Evolutionary conservation across 2,113 vertebrate species (phyloP), one percentile per base, ranked within the genome.

Genomic region (Heliornis fulica): DNA sequence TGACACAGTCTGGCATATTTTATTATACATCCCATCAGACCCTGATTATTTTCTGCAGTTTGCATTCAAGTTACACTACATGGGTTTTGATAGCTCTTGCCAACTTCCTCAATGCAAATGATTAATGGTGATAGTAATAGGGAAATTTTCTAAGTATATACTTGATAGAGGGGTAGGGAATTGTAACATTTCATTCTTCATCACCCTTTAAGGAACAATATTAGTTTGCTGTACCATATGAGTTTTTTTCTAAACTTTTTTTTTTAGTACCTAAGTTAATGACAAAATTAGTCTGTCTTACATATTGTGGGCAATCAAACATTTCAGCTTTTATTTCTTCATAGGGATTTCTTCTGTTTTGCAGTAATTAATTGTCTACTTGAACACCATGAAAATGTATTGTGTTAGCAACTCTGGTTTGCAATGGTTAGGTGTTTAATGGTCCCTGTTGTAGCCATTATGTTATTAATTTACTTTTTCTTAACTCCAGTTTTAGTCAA

Each of bases 1-100:
- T 97, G 97, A 97, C 96, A 97, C 91, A 94, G 87, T 90, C 87
- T 97, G 97, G 96, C 90, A 95, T 98, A 96, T 96, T 98, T 98
- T 94, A 97, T 97, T 95, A 97, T 80, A 94, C 70, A 95, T 97
- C 92, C 95, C 93, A 23, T 93, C 89, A 97, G 96, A 96, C 66
- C 50, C 54, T 96, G 97, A 98, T 97, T 97, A 97, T 96, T 97
- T 96, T 96, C 83, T 96, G 95, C 96, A 96, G 91, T 82, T 98
- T 95, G 90, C 94, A 96, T 98, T 97, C 93, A 87, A 93, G 95
- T 97, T 94, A 87, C 72, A 94, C 61, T 81, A 29, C 91, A 94
- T 96, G 69, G 74, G 77, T 97, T 97, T 96, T 97, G 96, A 97
- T 96, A 92, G 79, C 84, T 95, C 91, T 97, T 97, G 96, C 97